Conservation (phyloP, 1,140 invertebrate species). For the Pseudachorutes palmiensis region DNA sequence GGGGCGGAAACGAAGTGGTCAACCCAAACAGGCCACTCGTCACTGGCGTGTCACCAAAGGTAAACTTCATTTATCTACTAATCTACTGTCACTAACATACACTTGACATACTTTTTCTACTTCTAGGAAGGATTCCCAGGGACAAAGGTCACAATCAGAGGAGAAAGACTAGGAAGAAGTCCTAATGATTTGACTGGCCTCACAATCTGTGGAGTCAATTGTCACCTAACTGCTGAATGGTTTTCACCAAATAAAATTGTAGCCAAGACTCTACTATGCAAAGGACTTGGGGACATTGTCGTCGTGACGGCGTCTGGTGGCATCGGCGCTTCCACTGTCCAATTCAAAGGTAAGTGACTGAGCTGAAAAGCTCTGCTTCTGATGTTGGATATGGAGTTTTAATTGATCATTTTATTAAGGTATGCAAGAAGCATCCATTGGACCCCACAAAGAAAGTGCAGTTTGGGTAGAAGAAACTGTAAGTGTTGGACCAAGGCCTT, state of each 20-base stretch:
- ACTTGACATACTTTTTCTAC: background rate
- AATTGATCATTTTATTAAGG: background rate
- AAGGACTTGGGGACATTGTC: slow-evolving; percentile 91
- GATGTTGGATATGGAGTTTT: background rate
- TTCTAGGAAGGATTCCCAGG: slow-evolving; percentile 50
- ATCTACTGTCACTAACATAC: background rate
- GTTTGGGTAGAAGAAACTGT: slow-evolving; percentile 95
- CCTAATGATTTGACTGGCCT: slow-evolving; percentile 79
- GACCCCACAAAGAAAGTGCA: slow-evolving; percentile 93
- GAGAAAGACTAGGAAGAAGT: slow-evolving; percentile 84
- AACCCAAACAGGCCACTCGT: slow-evolving; percentile 57
- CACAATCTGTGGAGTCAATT: slow-evolving; percentile 91
- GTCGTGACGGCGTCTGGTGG: slow-evolving; percentile 85
- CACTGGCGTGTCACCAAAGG: slow-evolving; percentile 94
- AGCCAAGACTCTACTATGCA: slow-evolving; percentile 83
- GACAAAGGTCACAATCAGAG: slow-evolving; percentile 87
- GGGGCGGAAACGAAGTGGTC: background rate
- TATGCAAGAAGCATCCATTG: slow-evolving; percentile 40
- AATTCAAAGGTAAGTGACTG: slow-evolving; percentile 77
- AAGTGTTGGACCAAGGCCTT: slow-evolving; percentile 67
- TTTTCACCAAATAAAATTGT: slow-evolving; percentile 95
- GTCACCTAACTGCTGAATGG: slow-evolving; percentile 92
- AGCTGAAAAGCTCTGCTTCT: background rate
- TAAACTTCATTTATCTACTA: slow-evolving; percentile 58
- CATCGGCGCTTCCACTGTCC: slow-evolving; percentile 84